Evolutionary conservation across 2,797 vertebrate species (phyloP).

Genomic region (Furcifer pardalis): DNA sequence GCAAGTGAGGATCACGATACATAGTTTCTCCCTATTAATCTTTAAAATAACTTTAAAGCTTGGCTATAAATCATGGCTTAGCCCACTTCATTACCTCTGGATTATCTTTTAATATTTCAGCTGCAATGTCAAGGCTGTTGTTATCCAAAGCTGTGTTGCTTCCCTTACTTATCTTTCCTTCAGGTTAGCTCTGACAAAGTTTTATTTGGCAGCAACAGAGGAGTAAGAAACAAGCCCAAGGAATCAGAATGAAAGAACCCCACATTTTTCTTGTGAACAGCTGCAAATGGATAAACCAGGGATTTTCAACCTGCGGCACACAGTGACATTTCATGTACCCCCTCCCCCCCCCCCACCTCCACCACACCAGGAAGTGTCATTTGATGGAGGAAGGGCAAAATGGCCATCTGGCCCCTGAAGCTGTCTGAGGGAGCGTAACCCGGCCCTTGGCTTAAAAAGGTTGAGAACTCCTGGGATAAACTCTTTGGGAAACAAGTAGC

Average conservation of each 20-base stretch:
- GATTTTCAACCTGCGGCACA: too few relatives aligned
- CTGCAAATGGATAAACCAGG: neutral
- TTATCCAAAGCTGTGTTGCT: constrained; percentile 30
- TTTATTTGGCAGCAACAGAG: constrained; percentile 13
- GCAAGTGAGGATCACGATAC: constrained; percentile 42
- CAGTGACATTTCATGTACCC: too few relatives aligned
- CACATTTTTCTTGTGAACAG: neutral
- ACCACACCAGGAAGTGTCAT: too few relatives aligned
- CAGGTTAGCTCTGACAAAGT: constrained; percentile 8
- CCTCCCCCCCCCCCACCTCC: too few relatives aligned
- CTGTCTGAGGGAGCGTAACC: too few relatives aligned
- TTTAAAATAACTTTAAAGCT: constrained; percentile 51
- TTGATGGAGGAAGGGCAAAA: too few relatives aligned
- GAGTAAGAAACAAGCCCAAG: neutral
- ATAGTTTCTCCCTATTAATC: constrained; percentile 42
- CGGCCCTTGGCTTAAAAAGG: too few relatives aligned
- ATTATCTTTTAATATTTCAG: constrained; percentile 42
- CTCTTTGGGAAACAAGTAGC: constrained; percentile 1
- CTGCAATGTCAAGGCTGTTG: constrained; percentile 42
- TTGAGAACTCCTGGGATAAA: too few relatives aligned
- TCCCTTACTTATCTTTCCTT: constrained; percentile 29
- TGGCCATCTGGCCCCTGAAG: too few relatives aligned
- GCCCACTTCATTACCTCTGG: constrained; percentile 22
- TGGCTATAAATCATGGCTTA: constrained; percentile 30
- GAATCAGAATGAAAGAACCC: neutral